phyloP scores from a whole-genome alignment of 2,113 vertebrate genomes.

The Galbula dea region DNA sequence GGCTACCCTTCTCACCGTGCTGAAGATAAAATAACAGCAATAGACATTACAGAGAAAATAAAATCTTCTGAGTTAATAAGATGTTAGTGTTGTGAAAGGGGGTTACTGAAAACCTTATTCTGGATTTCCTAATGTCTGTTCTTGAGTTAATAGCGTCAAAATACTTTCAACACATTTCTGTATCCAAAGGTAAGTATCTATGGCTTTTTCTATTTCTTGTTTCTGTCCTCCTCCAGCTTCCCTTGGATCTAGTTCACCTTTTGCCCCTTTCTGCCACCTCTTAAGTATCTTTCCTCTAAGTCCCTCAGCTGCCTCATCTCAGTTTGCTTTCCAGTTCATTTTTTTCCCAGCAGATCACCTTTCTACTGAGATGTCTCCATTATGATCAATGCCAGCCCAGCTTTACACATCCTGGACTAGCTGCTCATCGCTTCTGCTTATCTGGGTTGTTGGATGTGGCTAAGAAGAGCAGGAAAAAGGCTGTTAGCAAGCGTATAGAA shows the following conservation, averaged over 20 bases:
- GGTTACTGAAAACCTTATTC: background rate
- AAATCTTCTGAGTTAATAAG: background rate
- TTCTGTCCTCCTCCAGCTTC: background rate
- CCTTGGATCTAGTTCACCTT: background rate
- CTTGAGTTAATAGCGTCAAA: background rate
- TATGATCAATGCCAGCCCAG: background rate
- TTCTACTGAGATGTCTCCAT: background rate
- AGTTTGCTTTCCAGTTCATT: background rate
- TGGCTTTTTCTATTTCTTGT: background rate
- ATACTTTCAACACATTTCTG: background rate
- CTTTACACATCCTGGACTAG: background rate
- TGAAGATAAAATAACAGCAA: background rate
- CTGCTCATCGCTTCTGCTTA: background rate
- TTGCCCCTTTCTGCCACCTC: background rate
- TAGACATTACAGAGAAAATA: background rate
- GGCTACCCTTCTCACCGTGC: background rate
- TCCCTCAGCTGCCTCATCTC: background rate
- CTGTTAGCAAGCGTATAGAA: background rate
- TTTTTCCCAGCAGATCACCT: background rate
- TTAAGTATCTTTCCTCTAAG: background rate
- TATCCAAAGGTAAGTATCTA: background rate
- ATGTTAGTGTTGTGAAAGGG: background rate
- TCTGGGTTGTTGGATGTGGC: background rate
- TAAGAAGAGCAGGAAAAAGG: background rate
- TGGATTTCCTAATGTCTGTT: background rate